Evolutionary conservation across 2,113 vertebrate species (phyloP), one percentile per base, ranked within the genome.

Genomic region (Stercorarius parasiticus): DNA sequence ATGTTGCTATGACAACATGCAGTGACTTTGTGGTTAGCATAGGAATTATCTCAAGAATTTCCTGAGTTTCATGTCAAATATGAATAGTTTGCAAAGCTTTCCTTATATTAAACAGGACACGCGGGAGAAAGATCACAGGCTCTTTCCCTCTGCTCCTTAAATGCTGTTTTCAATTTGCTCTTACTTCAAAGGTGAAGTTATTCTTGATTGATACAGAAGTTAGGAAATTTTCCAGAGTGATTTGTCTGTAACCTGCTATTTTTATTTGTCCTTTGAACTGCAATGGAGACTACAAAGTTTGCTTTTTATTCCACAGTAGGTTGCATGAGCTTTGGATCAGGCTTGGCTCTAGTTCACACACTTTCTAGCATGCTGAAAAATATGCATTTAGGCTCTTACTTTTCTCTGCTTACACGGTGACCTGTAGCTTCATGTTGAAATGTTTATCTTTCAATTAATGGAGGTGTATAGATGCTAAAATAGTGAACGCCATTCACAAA

Each of bases 21-120:
- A 45, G 65, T 42, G 62, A 94, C 74, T 91, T 83, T 61, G 66
- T 70, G 74, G 64, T 64, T 66, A 90, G 82, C 47, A 27, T 76
- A 42, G 79, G 82, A 79, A 90, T 94, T 82, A 62, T 59, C 34
- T 78, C 45, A 70, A 85, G 92, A 85, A 88, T 92, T 91, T 82
- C 25, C 30, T 20, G 40, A 66, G 65, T 79, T 88, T 49, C 45
- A 4, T 70, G 59, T 56, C 74, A 71, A 36, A 85, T 19, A 15
- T 29, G 76, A 82, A 27, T 61, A 45, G 45, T 64, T 90, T 64
- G 79, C 36, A 56, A 86, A 82, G 55, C 50, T 73, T 92, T 81
- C 50, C 34, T 55, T 78, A 5, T 15, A 30, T 20, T 40, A 22
- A 90, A 16, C n/a, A 92, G 79, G 73, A 45, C n/a, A 11, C 19